phyloP scores from a whole-genome alignment of 2,888 invertebrate genomes.

The Chorisops tibialis region DNA sequence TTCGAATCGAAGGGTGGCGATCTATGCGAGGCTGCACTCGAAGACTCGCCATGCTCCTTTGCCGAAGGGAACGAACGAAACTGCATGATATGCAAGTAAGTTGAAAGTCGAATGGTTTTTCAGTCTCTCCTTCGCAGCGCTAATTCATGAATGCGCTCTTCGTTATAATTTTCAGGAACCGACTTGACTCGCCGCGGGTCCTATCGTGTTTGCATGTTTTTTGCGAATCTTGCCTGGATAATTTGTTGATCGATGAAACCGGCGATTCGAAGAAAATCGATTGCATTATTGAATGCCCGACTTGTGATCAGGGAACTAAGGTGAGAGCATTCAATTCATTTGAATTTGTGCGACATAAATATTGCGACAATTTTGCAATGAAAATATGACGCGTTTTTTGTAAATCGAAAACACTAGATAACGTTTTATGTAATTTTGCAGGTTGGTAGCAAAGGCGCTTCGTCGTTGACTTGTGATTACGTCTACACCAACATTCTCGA shows the following conservation, averaged over 20 bases:
- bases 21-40: slow-evolving; percentile 42
- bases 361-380: too few relatives aligned
- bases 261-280: slow-evolving; percentile 64
- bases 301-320: slow-evolving; percentile 82
- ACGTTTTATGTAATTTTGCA: slow-evolving; percentile 41
- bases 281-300: slow-evolving; percentile 69
- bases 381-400: too few relatives aligned
- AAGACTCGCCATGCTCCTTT: slow-evolving; percentile 48
- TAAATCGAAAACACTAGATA: neutral
- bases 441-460: slow-evolving; percentile 72
- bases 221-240: slow-evolving; percentile 87
- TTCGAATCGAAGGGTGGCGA: slow-evolving; percentile 43
- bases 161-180: slow-evolving; percentile 56
- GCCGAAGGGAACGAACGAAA: slow-evolving; percentile 57
- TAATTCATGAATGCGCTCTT: neutral
- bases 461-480: slow-evolving; percentile 80
- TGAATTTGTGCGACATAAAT: neutral
- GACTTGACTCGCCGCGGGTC: slow-evolving; percentile 78
- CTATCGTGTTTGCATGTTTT: slow-evolving; percentile 93
- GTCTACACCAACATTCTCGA: slow-evolving; percentile 81
- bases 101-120: slow-evolving; percentile 32
- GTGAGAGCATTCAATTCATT: slow-evolving; percentile 50
- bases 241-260: slow-evolving; percentile 68
- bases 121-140: too few relatives aligned
- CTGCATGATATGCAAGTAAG: slow-evolving; percentile 66